Evolutionary conservation across 2,113 vertebrate genomes (phyloP).

Genomic region (Tor tambroides): DNA sequence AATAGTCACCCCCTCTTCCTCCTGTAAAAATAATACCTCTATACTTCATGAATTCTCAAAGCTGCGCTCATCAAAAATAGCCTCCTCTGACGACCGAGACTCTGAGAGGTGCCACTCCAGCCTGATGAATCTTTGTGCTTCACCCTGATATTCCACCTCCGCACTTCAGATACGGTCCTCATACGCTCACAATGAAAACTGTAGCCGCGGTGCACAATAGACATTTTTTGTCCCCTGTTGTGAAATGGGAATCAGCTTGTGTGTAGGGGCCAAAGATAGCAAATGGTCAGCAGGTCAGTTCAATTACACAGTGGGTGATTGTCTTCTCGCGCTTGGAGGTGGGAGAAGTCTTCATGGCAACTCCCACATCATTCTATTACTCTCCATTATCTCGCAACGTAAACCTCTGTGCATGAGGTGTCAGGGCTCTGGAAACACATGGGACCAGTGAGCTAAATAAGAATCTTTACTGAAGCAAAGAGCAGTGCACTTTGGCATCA

Average conservation of each 20-base stretch:
- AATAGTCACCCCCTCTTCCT: constrained; percentile 25
- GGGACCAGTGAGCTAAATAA: constrained; percentile 21
- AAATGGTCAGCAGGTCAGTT: constrained; percentile 62
- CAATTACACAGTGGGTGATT: constrained; percentile 59
- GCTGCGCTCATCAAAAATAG: constrained; percentile 51
- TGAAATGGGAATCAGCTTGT: constrained; percentile 47
- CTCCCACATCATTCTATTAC: constrained; percentile 56
- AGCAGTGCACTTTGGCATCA: constrained; percentile 12
- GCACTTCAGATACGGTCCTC: constrained; percentile 25
- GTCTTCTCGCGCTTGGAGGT: constrained; percentile 36
- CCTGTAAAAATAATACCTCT: constrained; percentile 8
- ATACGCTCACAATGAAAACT: constrained; percentile 37
- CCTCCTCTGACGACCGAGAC: constrained; percentile 29
- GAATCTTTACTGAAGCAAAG: constrained; percentile 38
- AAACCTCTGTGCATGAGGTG: constrained; percentile 9
- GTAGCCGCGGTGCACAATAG: constrained; percentile 11
- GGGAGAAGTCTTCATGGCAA: constrained; percentile 46
- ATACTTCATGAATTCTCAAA: constrained; percentile 28
- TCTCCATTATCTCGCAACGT: constrained; percentile 43
- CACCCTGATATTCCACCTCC: constrained; percentile 31
- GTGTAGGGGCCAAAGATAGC: constrained; percentile 49
- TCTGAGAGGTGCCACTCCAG: constrained; percentile 29
- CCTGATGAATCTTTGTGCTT: constrained; percentile 52
- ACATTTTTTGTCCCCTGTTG: constrained; percentile 49
- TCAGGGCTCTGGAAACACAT: constrained; percentile 39